A percentile compares a stretch with the other conserved stretches of the same genome.
phyloP scores from a whole-genome alignment of 2,888 invertebrate species.

The Eupithecia abbreviata region DNA sequence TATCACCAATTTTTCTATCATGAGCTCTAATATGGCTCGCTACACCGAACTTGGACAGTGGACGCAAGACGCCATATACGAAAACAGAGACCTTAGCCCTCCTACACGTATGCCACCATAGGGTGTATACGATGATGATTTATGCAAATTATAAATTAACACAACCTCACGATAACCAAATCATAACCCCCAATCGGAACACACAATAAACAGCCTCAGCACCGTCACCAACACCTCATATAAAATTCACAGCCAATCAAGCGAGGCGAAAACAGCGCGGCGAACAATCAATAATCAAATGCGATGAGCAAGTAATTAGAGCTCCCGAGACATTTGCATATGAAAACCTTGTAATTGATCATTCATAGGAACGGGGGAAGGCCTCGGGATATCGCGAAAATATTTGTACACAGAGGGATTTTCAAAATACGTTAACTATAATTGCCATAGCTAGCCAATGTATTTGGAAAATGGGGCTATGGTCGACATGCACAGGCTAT shows the following conservation, averaged over 20 bases:
- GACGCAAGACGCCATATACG: too few relatives aligned
- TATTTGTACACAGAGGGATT: conserved; percentile 3
- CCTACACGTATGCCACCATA: background rate
- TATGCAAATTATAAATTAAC: background rate
- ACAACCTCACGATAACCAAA: background rate
- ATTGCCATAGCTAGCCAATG: background rate
- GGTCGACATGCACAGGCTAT: background rate
- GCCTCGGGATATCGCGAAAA: conserved; percentile 44
- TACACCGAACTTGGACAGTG: too few relatives aligned
- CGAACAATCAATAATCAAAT: conserved; percentile 78
- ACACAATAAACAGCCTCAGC: background rate
- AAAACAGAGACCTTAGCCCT: too few relatives aligned
- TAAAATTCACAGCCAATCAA: conserved; percentile 56
- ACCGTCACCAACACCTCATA: conserved; percentile 34
- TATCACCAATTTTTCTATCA: too few relatives aligned
- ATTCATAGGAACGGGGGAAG: conserved; percentile 49
- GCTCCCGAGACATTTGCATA: conserved; percentile 79
- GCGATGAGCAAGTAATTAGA: conserved; percentile 79
- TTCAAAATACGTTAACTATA: too few relatives aligned
- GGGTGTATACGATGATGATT: background rate
- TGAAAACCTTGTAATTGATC: conserved; percentile 82
- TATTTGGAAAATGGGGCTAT: background rate
- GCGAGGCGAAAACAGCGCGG: conserved; percentile 47
- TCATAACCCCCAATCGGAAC: background rate
- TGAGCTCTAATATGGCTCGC: too few relatives aligned